Percentiles rank a stretch among this genome's conserved stretches.
Evolutionary conservation across 2,888 invertebrate species (phyloP).

Genomic region (Baccha elongata): DNA sequence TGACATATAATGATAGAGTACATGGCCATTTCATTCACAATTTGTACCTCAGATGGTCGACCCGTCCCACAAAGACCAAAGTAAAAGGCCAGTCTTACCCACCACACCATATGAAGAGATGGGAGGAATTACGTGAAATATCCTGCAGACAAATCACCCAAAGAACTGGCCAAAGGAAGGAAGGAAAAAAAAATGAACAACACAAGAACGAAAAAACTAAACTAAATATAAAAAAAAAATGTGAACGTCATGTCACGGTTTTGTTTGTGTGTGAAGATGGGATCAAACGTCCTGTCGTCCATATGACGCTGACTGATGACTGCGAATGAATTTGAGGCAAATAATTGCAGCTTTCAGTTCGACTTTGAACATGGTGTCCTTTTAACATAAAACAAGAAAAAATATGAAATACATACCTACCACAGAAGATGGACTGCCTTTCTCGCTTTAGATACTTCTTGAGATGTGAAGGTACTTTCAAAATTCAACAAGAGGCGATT

Average conservation of each 20-base stretch:
- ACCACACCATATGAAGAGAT: conserved; percentile 15
- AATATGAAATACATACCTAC: background rate
- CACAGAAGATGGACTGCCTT: conserved; percentile 55
- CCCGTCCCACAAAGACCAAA: conserved; percentile 3
- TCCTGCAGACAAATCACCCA: conserved; percentile 73
- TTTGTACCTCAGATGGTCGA: conserved; percentile 67
- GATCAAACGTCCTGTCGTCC: conserved; percentile 72
- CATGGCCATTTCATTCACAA: conserved; percentile 73
- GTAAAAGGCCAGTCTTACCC: conserved; percentile 36
- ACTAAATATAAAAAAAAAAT: conserved; percentile 55
- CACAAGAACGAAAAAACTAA: conserved; percentile 9
- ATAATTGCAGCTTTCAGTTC: conserved; percentile 71
- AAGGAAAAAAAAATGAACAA: conserved; percentile 48
- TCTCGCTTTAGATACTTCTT: conserved; percentile 23
- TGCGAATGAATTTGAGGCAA: conserved; percentile 72
- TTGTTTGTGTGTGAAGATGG: conserved; percentile 60
- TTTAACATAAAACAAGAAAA: conserved; percentile 5
- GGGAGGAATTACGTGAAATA: conserved; percentile 68
- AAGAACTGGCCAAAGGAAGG: conserved; percentile 69
- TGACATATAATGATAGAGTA: conserved; percentile 82
- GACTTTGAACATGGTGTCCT: conserved; percentile 53
- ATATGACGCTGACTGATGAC: conserved; percentile 73
- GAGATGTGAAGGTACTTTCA: conserved; percentile 21
- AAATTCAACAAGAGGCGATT: conserved; percentile 48
- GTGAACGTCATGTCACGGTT: conserved; percentile 61